Evolutionary conservation across 2,888 invertebrate species (phyloP).

Genomic region (Chrysolina oricalcia): DNA sequence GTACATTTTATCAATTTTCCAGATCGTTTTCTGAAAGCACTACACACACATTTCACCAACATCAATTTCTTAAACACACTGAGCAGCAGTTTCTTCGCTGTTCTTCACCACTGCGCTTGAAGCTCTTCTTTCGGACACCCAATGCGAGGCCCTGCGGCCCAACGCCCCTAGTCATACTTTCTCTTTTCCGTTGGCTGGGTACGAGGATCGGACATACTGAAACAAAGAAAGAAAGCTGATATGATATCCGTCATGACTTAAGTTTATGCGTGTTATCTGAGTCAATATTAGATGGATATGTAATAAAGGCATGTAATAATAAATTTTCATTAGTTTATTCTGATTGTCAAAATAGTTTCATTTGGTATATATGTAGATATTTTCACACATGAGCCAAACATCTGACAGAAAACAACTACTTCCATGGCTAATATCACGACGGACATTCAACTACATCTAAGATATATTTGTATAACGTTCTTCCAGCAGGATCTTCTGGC

Average conservation of each 20-base stretch:
- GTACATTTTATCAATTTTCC: background rate
- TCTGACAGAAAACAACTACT: too few relatives aligned
- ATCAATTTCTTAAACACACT: conserved; percentile 59
- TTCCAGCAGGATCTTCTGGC: too few relatives aligned
- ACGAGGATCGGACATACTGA: conserved; percentile 87
- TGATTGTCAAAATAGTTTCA: too few relatives aligned
- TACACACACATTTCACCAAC: background rate
- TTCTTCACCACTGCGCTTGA: conserved; percentile 63
- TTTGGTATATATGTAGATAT: too few relatives aligned
- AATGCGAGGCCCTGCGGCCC: conserved; percentile 66
- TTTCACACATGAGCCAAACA: too few relatives aligned
- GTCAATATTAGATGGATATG: too few relatives aligned
- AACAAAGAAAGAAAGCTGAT: conserved; percentile 48
- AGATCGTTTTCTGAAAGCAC: background rate
- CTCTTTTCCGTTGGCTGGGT: conserved; percentile 82
- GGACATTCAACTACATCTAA: too few relatives aligned
- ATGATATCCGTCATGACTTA: background rate
- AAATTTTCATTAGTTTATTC: too few relatives aligned
- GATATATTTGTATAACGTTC: too few relatives aligned
- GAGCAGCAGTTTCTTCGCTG: conserved; percentile 62
- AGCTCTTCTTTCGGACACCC: conserved; percentile 66
- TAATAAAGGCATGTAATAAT: too few relatives aligned
- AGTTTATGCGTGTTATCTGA: too few relatives aligned
- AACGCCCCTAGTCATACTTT: conserved; percentile 85
- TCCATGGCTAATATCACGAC: too few relatives aligned